Evolutionary conservation across 2,113 vertebrate species (phyloP).

Genomic region (Vulpes ferrilata): DNA sequence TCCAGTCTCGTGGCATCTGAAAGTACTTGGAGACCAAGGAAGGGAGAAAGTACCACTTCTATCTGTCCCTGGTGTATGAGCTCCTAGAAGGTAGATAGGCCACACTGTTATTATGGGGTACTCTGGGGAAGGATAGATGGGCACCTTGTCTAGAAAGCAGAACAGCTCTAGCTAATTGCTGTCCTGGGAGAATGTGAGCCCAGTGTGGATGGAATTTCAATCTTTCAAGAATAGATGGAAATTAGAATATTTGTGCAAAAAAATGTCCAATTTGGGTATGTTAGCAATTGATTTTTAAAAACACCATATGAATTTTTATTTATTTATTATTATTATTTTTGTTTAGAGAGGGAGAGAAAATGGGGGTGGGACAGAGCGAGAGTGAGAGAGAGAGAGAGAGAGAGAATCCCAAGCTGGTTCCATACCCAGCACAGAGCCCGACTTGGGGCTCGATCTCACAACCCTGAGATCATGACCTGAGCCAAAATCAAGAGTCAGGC

Average conservation of each 20-base stretch:
- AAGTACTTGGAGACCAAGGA: not conserved
- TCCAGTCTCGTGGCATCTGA: not conserved
- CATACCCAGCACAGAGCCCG: not conserved
- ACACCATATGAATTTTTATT: not conserved
- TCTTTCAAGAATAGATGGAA: conserved; percentile 50
- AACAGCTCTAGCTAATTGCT: not conserved
- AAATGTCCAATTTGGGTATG: conserved; percentile 40
- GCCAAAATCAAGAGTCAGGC: not conserved
- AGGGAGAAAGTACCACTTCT: not conserved
- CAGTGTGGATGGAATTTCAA: not conserved
- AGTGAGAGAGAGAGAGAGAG: not conserved
- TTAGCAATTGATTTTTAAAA: conserved; percentile 65
- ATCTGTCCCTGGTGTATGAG: not conserved
- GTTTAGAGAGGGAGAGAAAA: not conserved
- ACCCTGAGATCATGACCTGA: not conserved
- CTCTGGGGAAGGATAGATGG: not conserved
- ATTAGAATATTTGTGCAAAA: conserved; percentile 17
- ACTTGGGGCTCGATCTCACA: not conserved
- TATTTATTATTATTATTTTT: not conserved
- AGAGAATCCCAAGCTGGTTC: not conserved
- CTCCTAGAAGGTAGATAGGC: not conserved
- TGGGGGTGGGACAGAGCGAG: not conserved
- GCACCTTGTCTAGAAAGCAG: not conserved
- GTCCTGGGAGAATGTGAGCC: not conserved
- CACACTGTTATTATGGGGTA: not conserved